These are phyloP conservation scores for Bovichtus diacanthus DNA, from an alignment of 2,797 vertebrate species.

Conservation along the genomic window DNA sequence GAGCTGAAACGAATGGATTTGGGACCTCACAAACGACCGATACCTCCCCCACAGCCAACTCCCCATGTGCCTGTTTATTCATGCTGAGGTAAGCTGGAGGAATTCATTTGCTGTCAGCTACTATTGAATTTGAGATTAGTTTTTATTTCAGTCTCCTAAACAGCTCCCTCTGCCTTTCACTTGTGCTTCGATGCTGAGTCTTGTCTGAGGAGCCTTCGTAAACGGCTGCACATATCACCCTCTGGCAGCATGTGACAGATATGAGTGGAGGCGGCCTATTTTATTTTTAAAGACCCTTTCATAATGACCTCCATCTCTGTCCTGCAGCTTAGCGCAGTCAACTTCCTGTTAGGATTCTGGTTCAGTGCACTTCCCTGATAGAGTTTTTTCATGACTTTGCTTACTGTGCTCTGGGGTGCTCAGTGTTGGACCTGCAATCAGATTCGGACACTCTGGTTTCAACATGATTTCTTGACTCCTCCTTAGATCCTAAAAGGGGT, in stretches of 20 bases:
- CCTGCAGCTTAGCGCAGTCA: constrained; percentile 54
- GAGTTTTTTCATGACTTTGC: constrained; percentile 45
- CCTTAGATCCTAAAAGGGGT: constrained; percentile 9
- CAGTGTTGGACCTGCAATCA: constrained; percentile 25
- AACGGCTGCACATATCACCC: constrained; percentile 64
- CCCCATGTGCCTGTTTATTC: constrained; percentile 90
- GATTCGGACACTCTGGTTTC: constrained; percentile 35
- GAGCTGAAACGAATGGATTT: constrained; percentile 86
- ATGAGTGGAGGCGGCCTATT: constrained; percentile 56
- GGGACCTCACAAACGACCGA: constrained; percentile 82
- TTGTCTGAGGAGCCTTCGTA: constrained; percentile 66
- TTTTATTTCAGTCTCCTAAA: constrained; percentile 93
- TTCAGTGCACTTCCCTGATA: constrained; percentile 55
- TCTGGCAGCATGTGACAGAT: constrained; percentile 77
- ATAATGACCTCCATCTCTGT: constrained; percentile 73
- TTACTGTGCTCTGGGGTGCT: constrained; percentile 35
- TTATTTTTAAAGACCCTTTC: constrained; percentile 59
- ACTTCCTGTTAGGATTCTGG: constrained; percentile 70
- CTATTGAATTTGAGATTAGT: constrained; percentile 94
- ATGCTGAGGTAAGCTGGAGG: constrained; percentile 94
- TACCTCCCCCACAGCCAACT: constrained; percentile 80
- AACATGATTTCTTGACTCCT: constrained; percentile 17
- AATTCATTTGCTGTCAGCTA: constrained; percentile 94
- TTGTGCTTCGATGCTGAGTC: constrained; percentile 57
- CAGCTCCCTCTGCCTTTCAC: constrained; percentile 78